Conservation (phyloP, 2,888 invertebrate genomes). For the Lepidocyrtoides sp. region DNA sequence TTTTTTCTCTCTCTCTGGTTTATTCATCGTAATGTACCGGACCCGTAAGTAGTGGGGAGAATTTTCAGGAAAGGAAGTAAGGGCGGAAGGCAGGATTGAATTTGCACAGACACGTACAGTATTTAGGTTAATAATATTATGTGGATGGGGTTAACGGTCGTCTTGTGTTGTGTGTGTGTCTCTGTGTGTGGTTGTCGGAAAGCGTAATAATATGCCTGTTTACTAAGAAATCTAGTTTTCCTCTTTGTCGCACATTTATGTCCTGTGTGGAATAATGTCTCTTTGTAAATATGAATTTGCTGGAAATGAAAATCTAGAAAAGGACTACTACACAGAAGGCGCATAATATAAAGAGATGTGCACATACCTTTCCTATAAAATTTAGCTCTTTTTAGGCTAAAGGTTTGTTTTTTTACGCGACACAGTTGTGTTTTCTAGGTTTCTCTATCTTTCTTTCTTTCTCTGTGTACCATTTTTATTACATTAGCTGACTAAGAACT, state of each 20-base stretch:
- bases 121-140: slow-evolving; percentile 18
- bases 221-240: slow-evolving; percentile 15
- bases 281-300: slow-evolving; percentile 42
- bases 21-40: no score
- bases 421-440: not conserved
- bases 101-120: slow-evolving; percentile 1
- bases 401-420: not conserved
- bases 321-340: not conserved
- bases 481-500: slow-evolving; percentile 47
- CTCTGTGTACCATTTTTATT: slow-evolving; percentile 35
- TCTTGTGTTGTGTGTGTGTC: no score
- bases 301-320: slow-evolving; percentile 26
- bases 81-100: not conserved
- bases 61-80: no score
- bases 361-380: no score
- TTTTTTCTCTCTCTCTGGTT: no score
- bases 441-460: no score
- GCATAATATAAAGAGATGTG: not conserved
- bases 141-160: slow-evolving; percentile 20
- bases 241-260: not conserved
- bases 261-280: not conserved
- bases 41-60: no score
- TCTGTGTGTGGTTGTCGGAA: not conserved
- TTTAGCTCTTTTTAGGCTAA: not conserved
- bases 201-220: not conserved